These are phyloP conservation scores for Pseudolaguvia tuberculata DNA, from an alignment of 2,113 vertebrate species.

Conservation along the genomic window DNA sequence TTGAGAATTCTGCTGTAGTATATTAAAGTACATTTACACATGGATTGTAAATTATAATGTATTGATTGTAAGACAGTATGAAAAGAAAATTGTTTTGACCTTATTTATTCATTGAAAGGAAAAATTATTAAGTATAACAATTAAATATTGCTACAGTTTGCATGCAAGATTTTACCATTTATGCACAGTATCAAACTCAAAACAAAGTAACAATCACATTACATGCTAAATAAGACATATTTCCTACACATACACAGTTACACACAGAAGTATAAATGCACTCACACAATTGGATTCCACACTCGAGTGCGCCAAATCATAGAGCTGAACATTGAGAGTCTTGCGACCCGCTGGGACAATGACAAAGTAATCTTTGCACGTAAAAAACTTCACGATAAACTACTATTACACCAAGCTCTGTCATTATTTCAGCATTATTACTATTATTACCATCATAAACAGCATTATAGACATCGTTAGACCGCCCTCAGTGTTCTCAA, in stretches of 20 bases:
- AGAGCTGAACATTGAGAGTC: constrained; percentile 35
- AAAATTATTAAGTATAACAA: neutral
- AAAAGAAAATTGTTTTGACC: neutral
- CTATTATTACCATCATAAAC: constrained; percentile 49
- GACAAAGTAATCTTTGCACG: constrained; percentile 42
- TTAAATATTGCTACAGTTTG: neutral
- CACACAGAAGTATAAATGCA: neutral
- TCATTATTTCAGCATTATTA: constrained; percentile 43
- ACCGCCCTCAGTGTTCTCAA: constrained; percentile 32
- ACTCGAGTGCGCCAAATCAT: constrained; percentile 30
- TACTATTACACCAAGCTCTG: constrained; percentile 44
- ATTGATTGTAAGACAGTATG: neutral
- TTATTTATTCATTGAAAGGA: no score
- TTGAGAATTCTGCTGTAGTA: neutral
- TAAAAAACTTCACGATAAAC: constrained; percentile 31
- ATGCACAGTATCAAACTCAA: neutral
- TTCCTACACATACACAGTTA: neutral
- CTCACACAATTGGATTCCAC: constrained; percentile 26
- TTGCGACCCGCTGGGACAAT: constrained; percentile 40
- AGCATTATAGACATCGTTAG: constrained; percentile 44
- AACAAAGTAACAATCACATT: neutral
- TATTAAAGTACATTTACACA: neutral
- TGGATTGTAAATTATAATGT: neutral
- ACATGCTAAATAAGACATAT: neutral
- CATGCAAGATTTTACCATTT: neutral